A percentile compares a stretch with the other conserved stretches of the same genome.
These are phyloP conservation scores for Gouania willdenowi DNA, from an alignment of 2,797 vertebrate species.

Conservation along the genomic window DNA sequence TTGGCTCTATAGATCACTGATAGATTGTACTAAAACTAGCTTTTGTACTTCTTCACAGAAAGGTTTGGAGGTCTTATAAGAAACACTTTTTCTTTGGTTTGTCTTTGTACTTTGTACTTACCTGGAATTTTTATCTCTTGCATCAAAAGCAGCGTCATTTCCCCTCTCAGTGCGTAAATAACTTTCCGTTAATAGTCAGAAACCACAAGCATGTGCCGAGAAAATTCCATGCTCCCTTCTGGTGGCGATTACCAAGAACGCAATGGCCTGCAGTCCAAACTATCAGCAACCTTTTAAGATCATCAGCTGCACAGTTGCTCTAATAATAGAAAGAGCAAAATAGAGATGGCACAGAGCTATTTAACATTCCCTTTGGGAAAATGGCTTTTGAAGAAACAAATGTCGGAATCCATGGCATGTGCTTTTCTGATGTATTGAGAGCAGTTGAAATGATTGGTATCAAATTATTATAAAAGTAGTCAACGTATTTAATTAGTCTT, in stretches of 20 bases:
- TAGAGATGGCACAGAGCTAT: conserved; percentile 31
- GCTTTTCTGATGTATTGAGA: conserved; percentile 48
- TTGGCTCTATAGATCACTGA: conserved; percentile 59
- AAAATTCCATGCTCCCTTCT: conserved; percentile 69
- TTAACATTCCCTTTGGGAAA: conserved; percentile 58
- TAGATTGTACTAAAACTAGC: conserved; percentile 39
- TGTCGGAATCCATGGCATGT: conserved; percentile 30
- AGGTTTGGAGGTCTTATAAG: conserved; percentile 37
- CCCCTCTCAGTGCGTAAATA: conserved; percentile 51
- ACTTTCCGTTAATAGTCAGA: conserved; percentile 52
- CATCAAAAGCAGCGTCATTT: conserved; percentile 52
- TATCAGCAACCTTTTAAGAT: conserved; percentile 68
- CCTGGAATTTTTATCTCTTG: conserved; percentile 59
- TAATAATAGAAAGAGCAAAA: conserved; percentile 46
- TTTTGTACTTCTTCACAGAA: conserved; percentile 50
- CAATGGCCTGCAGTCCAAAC: conserved; percentile 55
- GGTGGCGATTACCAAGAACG: conserved; percentile 64
- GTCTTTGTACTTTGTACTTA: conserved; percentile 3
- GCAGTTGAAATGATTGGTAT: conserved; percentile 36
- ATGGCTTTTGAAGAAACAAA: conserved; percentile 33
- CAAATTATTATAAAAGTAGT: conserved; percentile 33
- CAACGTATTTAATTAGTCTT: conserved; percentile 21
- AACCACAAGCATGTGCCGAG: conserved; percentile 67
- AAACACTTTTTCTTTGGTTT: neutral
- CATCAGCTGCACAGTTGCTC: conserved; percentile 44